Conservation (phyloP, 2,797 vertebrate genomes). For the Coreius guichenoti region DNA sequence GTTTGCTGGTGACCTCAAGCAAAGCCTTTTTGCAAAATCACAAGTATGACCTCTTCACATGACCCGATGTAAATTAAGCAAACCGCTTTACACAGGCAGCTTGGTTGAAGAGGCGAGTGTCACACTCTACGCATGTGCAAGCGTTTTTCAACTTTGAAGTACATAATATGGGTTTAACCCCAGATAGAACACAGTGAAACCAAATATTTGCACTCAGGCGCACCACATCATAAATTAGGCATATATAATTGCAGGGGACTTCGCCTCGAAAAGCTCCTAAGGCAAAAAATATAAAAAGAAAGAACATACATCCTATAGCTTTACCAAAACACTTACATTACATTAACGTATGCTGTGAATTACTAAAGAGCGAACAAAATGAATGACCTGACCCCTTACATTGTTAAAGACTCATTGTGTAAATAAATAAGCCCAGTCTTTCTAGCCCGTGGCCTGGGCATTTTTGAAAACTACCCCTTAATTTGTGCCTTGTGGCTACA, state of each 20-base stretch:
- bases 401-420: slow-evolving; percentile 44
- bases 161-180: slow-evolving; percentile 47
- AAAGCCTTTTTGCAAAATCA: slow-evolving; percentile 65
- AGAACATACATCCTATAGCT: background rate
- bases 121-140: slow-evolving; percentile 70
- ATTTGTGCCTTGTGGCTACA: slow-evolving; percentile 51
- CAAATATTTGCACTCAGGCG: slow-evolving; percentile 49
- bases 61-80: slow-evolving; percentile 74
- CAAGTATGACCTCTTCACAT: slow-evolving; percentile 72
- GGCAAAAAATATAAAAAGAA: background rate
- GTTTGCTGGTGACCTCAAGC: slow-evolving; percentile 70
- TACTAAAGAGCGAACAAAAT: slow-evolving; percentile 30
- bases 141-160: slow-evolving; percentile 31
- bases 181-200: slow-evolving; percentile 52
- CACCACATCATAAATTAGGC: slow-evolving; percentile 50
- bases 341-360: slow-evolving; percentile 34
- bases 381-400: slow-evolving; percentile 34
- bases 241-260: slow-evolving; percentile 45
- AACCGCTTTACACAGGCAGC: slow-evolving; percentile 68
- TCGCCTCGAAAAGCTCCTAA: slow-evolving; percentile 16
- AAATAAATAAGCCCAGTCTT: slow-evolving; percentile 49
- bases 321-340: slow-evolving; percentile 23
- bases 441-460: slow-evolving; percentile 37
- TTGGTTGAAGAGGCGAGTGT: slow-evolving; percentile 63
- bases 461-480: slow-evolving; percentile 37